These are phyloP conservation scores for Echiichthys vipera DNA, from an alignment of 2,797 vertebrate species.

Conservation along the genomic window DNA sequence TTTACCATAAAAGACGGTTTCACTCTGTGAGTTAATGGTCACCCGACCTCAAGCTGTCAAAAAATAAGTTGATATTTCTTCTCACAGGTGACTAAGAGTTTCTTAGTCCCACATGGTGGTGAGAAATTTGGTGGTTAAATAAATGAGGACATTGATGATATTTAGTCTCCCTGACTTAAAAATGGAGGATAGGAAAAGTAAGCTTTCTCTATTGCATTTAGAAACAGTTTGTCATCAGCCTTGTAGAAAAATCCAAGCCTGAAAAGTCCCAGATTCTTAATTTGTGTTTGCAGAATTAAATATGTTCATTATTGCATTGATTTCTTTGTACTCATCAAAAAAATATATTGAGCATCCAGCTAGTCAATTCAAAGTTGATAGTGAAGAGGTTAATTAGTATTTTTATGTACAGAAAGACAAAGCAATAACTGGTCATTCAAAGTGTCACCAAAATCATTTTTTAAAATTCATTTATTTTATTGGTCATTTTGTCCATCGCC, in stretches of 20 bases:
- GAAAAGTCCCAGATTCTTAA: not conserved
- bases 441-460: no score
- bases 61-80: conserved; percentile 72
- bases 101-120: conserved; percentile 19
- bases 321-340: not conserved
- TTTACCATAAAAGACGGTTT: conserved; percentile 47
- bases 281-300: not conserved
- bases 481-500: no score
- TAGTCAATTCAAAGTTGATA: not conserved
- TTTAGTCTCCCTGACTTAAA: not conserved
- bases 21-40: conserved; percentile 47
- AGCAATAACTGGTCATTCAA: no score
- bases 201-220: not conserved
- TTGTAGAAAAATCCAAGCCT: not conserved
- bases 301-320: not conserved
- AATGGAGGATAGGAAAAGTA: not conserved
- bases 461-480: no score
- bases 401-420: no score
- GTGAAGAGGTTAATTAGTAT: no score
- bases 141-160: conserved; percentile 14
- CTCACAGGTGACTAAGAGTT: conserved; percentile 55
- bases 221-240: not conserved
- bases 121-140: conserved; percentile 34
- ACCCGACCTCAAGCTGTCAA: conserved; percentile 63
- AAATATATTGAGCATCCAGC: not conserved